These are phyloP conservation scores for Apocrypta bakeri DNA, from an alignment of 1,140 invertebrate species.

Conservation along the genomic window DNA sequence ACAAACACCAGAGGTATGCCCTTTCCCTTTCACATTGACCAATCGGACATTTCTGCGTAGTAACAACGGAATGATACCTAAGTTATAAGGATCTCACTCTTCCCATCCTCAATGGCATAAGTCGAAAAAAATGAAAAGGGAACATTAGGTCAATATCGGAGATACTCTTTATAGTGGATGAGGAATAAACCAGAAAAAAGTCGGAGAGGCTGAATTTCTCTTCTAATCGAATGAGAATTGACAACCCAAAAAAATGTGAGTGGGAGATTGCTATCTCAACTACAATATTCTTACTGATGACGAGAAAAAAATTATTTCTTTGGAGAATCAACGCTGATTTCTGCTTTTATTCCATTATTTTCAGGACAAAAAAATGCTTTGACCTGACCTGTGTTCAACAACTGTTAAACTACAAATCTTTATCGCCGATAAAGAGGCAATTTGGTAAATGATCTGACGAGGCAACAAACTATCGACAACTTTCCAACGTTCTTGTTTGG, in stretches of 20 bases:
- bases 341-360: too few species aligned
- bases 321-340: neutral
- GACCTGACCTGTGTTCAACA: too few species aligned
- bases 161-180: conserved; percentile 1
- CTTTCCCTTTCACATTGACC: neutral
- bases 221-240: neutral
- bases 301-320: neutral
- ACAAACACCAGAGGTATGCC: neutral
- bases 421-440: neutral
- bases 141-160: neutral
- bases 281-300: too few species aligned
- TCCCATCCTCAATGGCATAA: neutral
- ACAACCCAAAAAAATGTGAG: neutral
- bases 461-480: neutral
- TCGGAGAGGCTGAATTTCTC: neutral
- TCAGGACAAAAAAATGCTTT: neutral
- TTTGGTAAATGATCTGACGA: neutral
- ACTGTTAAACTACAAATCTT: neutral
- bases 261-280: too few species aligned
- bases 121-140: conserved; percentile 5
- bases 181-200: too few species aligned
- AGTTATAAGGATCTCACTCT: neutral
- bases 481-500: neutral
- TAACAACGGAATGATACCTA: neutral
- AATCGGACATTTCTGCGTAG: neutral